These are phyloP conservation scores for Limnephilus rhombicus DNA, from an alignment of 2,888 invertebrate species.

Conservation along the genomic window DNA sequence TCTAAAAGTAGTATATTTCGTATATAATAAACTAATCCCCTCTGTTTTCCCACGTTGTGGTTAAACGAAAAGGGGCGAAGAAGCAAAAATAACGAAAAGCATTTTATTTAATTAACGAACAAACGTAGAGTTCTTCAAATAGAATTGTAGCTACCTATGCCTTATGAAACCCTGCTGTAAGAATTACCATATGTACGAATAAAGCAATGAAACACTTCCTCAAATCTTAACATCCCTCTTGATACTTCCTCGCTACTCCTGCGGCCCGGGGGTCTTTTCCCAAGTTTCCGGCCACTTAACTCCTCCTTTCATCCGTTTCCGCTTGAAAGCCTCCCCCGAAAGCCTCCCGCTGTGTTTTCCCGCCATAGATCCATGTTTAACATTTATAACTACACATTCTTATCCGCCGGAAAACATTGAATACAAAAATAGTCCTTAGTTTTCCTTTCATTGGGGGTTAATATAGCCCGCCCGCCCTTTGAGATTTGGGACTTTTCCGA, in stretches of 20 bases:
- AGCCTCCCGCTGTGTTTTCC: slow-evolving; percentile 55
- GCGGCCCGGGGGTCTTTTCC: slow-evolving; percentile 42
- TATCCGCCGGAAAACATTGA: slow-evolving; percentile 8
- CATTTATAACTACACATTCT: slow-evolving; percentile 77
- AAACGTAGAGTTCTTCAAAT: neutral
- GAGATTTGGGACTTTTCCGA: slow-evolving; percentile 72
- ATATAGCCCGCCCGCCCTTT: slow-evolving; percentile 66
- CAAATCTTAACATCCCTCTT: slow-evolving; percentile 51
- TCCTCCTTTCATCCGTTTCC: slow-evolving; percentile 38
- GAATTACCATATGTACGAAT: slow-evolving; percentile 47
- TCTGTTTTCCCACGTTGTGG: neutral
- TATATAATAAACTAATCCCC: neutral
- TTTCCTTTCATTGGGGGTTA: slow-evolving; percentile 63
- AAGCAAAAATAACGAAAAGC: neutral
- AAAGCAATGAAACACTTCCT: slow-evolving; percentile 54
- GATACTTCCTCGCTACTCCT: slow-evolving; percentile 4
- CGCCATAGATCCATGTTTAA: slow-evolving; percentile 72
- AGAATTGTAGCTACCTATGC: neutral
- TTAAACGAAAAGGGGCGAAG: neutral
- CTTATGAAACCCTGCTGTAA: neutral
- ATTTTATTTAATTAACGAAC: neutral
- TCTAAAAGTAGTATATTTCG: neutral
- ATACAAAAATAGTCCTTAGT: slow-evolving; percentile 64
- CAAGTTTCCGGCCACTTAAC: slow-evolving; percentile 38
- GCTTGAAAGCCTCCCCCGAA: slow-evolving; percentile 23